Evolutionary conservation across 2,113 vertebrate species (phyloP).

Genomic region (Miniopterus natalensis): DNA sequence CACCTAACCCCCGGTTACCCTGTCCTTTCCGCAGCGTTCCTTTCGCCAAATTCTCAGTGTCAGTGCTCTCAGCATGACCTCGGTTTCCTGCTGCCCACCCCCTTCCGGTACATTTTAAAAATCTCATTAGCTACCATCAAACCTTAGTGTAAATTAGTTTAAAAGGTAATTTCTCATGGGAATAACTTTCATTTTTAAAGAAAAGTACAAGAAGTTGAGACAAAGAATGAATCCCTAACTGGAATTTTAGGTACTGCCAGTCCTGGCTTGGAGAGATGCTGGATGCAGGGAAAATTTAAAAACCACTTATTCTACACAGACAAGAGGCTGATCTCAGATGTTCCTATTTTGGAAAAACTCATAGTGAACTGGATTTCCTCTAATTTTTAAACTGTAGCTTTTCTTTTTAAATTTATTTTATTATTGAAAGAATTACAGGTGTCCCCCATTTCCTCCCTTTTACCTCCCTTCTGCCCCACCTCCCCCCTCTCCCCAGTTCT

Average conservation of each 20-base stretch:
- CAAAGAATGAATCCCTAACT: neutral
- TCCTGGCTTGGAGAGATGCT: neutral
- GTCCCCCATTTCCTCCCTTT: too few relatives aligned
- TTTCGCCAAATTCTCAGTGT: neutral
- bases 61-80: neutral
- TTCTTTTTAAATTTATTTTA: neutral
- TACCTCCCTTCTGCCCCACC: too few relatives aligned
- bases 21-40: neutral
- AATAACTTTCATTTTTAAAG: constrained; percentile 48
- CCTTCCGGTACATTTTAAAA: neutral
- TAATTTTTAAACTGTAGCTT: neutral
- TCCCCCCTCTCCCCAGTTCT: too few relatives aligned
- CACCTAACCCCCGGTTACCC: neutral
- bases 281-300: neutral
- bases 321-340: neutral
- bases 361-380: neutral
- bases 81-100: neutral
- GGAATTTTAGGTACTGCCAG: neutral
- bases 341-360: neutral
- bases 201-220: neutral
- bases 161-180: constrained; percentile 26
- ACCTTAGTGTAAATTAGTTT: neutral
- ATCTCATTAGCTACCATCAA: neutral
- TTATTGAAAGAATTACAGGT: too few relatives aligned
- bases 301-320: neutral